These are phyloP conservation scores for Hydrotaea diabolus DNA, from an alignment of 2,888 invertebrate genomes.

Conservation along the genomic window DNA sequence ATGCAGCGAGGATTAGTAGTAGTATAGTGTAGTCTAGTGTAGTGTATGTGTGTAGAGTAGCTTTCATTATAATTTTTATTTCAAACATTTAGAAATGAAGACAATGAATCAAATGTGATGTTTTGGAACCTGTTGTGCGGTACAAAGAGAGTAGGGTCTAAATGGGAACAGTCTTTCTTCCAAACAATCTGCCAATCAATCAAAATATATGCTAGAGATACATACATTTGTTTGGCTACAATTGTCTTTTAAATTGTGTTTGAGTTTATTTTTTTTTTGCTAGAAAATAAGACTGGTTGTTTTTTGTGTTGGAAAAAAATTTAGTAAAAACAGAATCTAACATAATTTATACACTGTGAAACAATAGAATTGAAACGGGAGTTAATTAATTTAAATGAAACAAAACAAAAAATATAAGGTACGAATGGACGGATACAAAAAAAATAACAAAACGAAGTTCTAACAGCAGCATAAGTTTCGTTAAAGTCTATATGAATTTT, in stretches of 20 bases:
- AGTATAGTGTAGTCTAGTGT: constrained; percentile 25
- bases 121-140: neutral
- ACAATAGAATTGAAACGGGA: neutral
- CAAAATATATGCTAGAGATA: neutral
- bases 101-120: neutral
- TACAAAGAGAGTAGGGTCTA: neutral
- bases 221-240: constrained; percentile 14
- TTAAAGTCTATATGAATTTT: no score
- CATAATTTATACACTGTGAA: constrained; percentile 10
- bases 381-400: neutral
- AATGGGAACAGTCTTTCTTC: constrained; percentile 5
- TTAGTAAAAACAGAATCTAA: neutral
- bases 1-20: constrained; percentile 66
- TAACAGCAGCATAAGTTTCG: no score
- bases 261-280: neutral
- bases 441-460: neutral
- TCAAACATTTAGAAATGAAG: constrained; percentile 8
- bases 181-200: constrained; percentile 18
- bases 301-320: no score
- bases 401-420: neutral
- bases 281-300: neutral
- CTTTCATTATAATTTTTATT: constrained; percentile 8
- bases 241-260: neutral
- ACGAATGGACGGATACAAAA: constrained; percentile 1
- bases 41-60: constrained; percentile 1